These are phyloP conservation scores for Neoaliturus tenellus DNA, from an alignment of 2,888 invertebrate species.

Conservation along the genomic window DNA sequence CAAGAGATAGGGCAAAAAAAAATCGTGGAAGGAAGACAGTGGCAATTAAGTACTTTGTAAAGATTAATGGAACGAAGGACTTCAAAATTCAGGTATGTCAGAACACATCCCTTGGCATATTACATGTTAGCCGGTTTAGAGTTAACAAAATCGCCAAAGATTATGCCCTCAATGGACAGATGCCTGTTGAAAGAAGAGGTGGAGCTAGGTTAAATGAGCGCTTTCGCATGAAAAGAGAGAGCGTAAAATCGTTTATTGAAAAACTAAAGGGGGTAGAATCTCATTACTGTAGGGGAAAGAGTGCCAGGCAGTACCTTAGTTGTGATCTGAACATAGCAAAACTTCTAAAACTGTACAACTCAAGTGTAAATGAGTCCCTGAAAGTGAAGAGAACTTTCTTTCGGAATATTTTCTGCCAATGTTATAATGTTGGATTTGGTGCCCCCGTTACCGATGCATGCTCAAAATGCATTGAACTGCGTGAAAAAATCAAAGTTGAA, in stretches of 20 bases:
- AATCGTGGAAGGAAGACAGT: conserved; percentile 29
- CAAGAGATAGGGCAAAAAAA: conserved; percentile 11
- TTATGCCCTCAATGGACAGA: conserved; percentile 27
- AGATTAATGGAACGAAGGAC: conserved; percentile 36
- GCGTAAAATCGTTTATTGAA: conserved; percentile 52
- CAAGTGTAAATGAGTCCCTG: conserved; percentile 3
- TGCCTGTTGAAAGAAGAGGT: conserved; percentile 50
- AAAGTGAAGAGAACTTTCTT: conserved; percentile 53
- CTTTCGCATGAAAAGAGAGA: conserved; percentile 44
- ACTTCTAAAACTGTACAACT: conserved; percentile 38
- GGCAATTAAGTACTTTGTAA: conserved; percentile 36
- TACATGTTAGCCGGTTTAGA: conserved; percentile 36
- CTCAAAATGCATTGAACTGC: conserved; percentile 42
- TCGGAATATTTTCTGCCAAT: conserved; percentile 47
- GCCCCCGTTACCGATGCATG: conserved; percentile 51
- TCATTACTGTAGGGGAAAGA: conserved; percentile 43
- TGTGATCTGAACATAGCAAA: conserved; percentile 47
- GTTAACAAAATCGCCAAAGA: conserved; percentile 45
- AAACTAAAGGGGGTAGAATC: conserved; percentile 45
- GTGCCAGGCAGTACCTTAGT: conserved; percentile 47
- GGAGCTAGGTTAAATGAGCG: conserved; percentile 26
- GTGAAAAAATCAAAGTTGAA: conserved; percentile 52
- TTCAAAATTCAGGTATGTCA: conserved; percentile 54
- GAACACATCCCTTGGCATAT: conserved; percentile 45
- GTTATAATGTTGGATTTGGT: conserved; percentile 50